Evolutionary conservation across 2,797 vertebrate genomes (phyloP).

Genomic region (Nannoperca obscura): DNA sequence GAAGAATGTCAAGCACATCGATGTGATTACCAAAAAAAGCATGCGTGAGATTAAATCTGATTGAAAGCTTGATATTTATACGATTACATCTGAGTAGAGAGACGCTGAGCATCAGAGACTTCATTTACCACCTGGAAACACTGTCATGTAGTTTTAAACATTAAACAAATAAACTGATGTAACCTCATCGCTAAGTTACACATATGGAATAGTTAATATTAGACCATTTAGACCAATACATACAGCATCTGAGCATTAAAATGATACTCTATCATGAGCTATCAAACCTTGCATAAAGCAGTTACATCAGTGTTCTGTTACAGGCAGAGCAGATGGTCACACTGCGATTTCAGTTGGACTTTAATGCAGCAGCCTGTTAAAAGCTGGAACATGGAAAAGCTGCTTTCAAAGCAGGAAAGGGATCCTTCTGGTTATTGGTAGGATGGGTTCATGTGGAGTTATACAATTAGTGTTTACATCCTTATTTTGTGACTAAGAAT

Average conservation of each 20-base stretch:
- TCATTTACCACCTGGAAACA: not conserved
- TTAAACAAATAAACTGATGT: not conserved
- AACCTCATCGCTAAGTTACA: not conserved
- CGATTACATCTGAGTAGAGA: not conserved
- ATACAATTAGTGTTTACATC: slow-evolving; percentile 26
- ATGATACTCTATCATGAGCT: not conserved
- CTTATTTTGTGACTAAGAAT: slow-evolving; percentile 36
- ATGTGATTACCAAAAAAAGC: not conserved
- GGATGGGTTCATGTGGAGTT: slow-evolving; percentile 35
- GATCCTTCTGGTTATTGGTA: not conserved
- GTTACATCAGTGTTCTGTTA: too few relatives aligned
- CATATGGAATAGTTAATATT: not conserved
- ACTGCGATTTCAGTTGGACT: not conserved
- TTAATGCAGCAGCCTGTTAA: slow-evolving; percentile 13
- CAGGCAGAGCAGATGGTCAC: not conserved
- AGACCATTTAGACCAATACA: not conserved
- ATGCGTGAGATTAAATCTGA: slow-evolving; percentile 2
- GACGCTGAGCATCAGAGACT: not conserved
- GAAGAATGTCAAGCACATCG: not conserved
- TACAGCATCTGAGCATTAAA: not conserved
- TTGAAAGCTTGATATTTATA: not conserved
- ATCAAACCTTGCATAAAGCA: not conserved
- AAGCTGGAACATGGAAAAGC: slow-evolving; percentile 44
- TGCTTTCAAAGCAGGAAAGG: not conserved
- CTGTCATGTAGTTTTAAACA: not conserved